A percentile compares a stretch with the other conserved stretches of the same genome.
Conservation (phyloP, 2,888 invertebrate species). For the Unio pictorum region DNA sequence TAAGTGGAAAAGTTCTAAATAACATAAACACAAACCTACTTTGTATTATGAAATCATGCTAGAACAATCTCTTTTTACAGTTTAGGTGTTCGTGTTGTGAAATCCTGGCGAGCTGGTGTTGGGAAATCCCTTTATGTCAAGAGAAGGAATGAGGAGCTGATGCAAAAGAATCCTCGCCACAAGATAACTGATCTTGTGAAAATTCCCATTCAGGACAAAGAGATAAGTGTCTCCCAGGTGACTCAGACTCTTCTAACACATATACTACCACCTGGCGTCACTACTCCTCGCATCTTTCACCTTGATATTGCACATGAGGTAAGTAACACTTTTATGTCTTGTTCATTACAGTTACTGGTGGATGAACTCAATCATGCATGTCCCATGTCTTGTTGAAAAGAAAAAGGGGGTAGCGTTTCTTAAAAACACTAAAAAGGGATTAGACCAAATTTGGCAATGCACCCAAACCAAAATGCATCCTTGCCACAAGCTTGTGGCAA, state of each 20-base stretch:
- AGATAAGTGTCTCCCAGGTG: slow-evolving; percentile 30
- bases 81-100: slow-evolving; percentile 49
- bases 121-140: slow-evolving; percentile 54
- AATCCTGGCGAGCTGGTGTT: slow-evolving; percentile 55
- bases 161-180: slow-evolving; percentile 1
- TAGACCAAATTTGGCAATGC: no score
- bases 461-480: no score
- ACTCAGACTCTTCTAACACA: slow-evolving; percentile 30
- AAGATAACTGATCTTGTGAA: slow-evolving; percentile 16
- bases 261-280: slow-evolving; percentile 24
- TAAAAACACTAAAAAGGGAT: no score
- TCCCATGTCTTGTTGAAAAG: no score
- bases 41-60: no score
- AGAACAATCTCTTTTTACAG: slow-evolving; percentile 17
- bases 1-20: no score
- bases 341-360: no score
- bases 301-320: slow-evolving; percentile 58
- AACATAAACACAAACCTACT: no score
- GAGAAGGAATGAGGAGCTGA: slow-evolving; percentile 36
- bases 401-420: no score
- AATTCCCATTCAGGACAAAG: slow-evolving; percentile 43
- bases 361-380: no score
- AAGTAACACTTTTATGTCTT: not conserved
- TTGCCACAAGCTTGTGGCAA: no score
- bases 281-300: slow-evolving; percentile 48